phyloP scores from a whole-genome alignment of 2,797 vertebrate genomes.

The Enteromius paludinosus region DNA sequence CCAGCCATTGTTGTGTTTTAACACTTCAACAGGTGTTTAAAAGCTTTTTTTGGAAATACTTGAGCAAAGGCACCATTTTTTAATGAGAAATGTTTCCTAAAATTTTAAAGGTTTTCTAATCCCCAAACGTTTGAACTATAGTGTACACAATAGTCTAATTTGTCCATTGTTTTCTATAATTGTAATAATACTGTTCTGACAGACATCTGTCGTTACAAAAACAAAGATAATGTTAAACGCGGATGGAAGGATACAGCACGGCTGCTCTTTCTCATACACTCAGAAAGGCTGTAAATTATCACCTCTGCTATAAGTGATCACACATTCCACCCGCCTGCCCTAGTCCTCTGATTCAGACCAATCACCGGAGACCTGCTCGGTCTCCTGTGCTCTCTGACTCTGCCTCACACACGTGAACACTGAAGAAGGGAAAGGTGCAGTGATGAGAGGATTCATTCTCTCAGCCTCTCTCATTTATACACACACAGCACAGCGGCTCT shows the following conservation, averaged over 20 bases:
- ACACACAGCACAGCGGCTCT: not conserved
- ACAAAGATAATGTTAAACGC: not conserved
- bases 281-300: slow-evolving; percentile 24
- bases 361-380: slow-evolving; percentile 28
- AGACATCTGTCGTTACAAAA: not conserved
- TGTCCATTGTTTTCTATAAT: not conserved
- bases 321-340: slow-evolving; percentile 7
- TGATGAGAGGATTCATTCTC: slow-evolving; percentile 21
- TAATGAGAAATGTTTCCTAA: not conserved
- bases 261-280: slow-evolving; percentile 18
- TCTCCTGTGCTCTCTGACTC: slow-evolving; percentile 8
- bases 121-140: not conserved
- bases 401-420: slow-evolving; percentile 7
- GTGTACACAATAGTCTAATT: too few species aligned
- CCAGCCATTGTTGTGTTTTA: not conserved
- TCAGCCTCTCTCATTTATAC: not conserved
- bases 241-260: not conserved
- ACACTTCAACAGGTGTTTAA: slow-evolving; percentile 4
- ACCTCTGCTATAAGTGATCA: slow-evolving; percentile 38
- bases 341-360: slow-evolving; percentile 31
- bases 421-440: slow-evolving; percentile 1
- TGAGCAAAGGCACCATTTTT: not conserved
- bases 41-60: not conserved
- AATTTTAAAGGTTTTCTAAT: not conserved
- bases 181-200: too few species aligned